phyloP scores from a whole-genome alignment of 2,888 invertebrate genomes.

The Sussaba pulchella region DNA sequence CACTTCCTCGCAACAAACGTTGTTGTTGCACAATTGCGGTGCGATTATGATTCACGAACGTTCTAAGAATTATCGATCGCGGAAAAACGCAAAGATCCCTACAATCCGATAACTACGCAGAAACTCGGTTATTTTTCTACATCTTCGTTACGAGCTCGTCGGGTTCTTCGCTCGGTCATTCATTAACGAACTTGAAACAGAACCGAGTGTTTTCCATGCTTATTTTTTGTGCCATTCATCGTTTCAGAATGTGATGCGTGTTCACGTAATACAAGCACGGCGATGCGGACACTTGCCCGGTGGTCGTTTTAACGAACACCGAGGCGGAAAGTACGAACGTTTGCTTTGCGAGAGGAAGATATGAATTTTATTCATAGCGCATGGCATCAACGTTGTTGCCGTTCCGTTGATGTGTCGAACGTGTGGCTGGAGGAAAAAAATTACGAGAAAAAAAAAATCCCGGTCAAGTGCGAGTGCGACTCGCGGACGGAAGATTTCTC shows the following conservation, averaged over 20 bases:
- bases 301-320: constrained; percentile 30
- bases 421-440: constrained; percentile 7
- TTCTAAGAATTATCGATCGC: constrained; percentile 48
- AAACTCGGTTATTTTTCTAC: constrained; percentile 18
- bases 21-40: constrained; percentile 64
- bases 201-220: constrained; percentile 29
- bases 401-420: constrained; percentile 11
- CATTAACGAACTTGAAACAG: constrained; percentile 48
- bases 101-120: constrained; percentile 25
- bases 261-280: neutral
- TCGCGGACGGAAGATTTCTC: too few relatives aligned
- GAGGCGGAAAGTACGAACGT: constrained; percentile 31
- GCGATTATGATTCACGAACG: constrained; percentile 65
- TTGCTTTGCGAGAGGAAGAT: constrained; percentile 36
- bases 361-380: constrained; percentile 20
- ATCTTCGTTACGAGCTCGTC: constrained; percentile 3
- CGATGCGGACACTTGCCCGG: constrained; percentile 2
- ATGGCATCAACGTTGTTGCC: neutral
- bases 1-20: constrained; percentile 49
- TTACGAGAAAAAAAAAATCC: constrained; percentile 8
- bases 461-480: too few relatives aligned
- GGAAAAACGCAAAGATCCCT: constrained; percentile 20
- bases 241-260: too few relatives aligned
- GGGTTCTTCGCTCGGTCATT: constrained; percentile 17
- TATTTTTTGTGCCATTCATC: constrained; percentile 50